A percentile compares a stretch with the other conserved stretches of the same genome.
These are phyloP conservation scores for Rhinichthys osculus DNA, from an alignment of 2,797 vertebrate genomes.

Conservation along the genomic window DNA sequence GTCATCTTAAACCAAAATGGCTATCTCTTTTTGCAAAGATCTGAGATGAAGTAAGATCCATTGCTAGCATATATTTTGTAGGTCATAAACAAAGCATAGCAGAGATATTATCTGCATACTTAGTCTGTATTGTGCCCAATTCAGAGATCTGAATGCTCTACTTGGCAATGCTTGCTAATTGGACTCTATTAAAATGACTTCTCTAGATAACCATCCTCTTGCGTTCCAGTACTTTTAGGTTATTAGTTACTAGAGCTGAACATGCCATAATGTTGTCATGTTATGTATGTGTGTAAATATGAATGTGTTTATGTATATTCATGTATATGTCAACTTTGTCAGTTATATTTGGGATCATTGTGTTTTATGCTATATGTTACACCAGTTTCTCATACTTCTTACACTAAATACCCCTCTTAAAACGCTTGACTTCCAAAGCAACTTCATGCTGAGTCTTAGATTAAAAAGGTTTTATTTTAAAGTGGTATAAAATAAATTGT, in stretches of 20 bases:
- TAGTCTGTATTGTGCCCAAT: background rate
- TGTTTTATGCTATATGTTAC: too few relatives aligned
- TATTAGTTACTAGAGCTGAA: background rate
- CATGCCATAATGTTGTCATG: background rate
- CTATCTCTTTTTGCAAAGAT: background rate
- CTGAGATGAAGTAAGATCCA: background rate
- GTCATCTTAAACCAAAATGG: background rate
- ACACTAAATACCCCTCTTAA: too few relatives aligned
- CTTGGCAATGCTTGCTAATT: background rate
- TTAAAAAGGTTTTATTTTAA: too few relatives aligned
- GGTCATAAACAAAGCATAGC: slow-evolving; percentile 1
- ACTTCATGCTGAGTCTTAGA: too few relatives aligned
- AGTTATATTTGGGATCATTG: too few relatives aligned
- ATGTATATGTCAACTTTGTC: too few relatives aligned
- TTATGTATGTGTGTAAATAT: too few relatives aligned
- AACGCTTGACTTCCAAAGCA: too few relatives aligned
- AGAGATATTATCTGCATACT: slow-evolving; percentile 4
- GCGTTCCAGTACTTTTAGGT: background rate
- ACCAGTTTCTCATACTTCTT: too few relatives aligned
- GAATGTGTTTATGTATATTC: too few relatives aligned
- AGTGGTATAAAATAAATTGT: too few relatives aligned
- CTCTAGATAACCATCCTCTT: background rate
- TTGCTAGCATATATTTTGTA: background rate
- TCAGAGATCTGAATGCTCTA: background rate
- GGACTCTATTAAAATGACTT: background rate